Base-by-base conservation (phyloP, 2,797 vertebrate genomes). In the Hemitrygon akajei region DNA sequence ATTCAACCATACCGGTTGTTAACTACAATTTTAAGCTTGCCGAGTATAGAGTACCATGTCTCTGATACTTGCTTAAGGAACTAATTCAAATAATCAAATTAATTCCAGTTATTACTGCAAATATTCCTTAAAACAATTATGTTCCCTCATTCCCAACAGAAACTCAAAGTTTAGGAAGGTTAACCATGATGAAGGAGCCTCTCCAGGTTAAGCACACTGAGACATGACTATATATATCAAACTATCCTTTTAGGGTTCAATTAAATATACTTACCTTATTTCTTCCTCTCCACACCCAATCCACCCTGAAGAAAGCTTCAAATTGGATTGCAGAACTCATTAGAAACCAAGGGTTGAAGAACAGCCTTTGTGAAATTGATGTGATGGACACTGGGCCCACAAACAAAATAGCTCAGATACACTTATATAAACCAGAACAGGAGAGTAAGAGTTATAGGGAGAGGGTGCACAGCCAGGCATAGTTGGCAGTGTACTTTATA, bases 81-180 rank as follows among this genome's bases (percentile, higher is more conserved):
- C n/a, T 75, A 25, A 75, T 22, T 56, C 71, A 22, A 73, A 16
- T 27, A 25, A 27, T n/a, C 47, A 56, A 93, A 76, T 47, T 75
- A 93, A 93, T 76, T 93, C 37, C 37, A 93, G 91, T 93, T 40
- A 14, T 75, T 76, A 75, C 56, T 76, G 11, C 37, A 93, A 69
- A 30, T 22, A 20, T 56, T n/a, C 14, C 71, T 76, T 76, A 30
- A 16, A 75, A 92, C 1, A 76, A 93, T 27, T 30, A 16, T 75
- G 27, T 75, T 56, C 75, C n/a, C 89, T 47, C 47, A 9, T 9
- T 2, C 37, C 37, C 4, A 93, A 71, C 66, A 37, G 82, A 40
- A 76, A 76, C 34, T 76, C 25, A 2, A 22, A 75, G 11, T 22
- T 11, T 56, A 37, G 40, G 75, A 12, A 75, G 73, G 5, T 71